Conservation (phyloP, 2,113 vertebrate species). For the Phainopepla nitens region DNA sequence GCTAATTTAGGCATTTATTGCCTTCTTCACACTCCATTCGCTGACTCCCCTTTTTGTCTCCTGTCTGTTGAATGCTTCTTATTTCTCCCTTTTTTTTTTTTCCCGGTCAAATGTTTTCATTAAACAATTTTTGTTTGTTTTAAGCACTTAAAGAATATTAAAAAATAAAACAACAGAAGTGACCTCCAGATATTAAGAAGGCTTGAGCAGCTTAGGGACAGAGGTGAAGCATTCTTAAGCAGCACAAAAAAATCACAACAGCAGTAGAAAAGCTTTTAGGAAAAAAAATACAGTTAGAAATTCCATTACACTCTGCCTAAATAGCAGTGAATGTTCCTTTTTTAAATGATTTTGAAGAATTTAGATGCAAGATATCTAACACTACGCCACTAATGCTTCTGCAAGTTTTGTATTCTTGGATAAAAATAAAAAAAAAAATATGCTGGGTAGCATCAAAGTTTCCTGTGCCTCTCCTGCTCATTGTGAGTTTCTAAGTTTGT, state of each 20-base stretch:
- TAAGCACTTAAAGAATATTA: not conserved
- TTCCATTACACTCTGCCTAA: not conserved
- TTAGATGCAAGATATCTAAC: not conserved
- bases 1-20: not conserved
- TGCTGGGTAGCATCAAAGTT: not conserved
- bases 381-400: fast-evolving
- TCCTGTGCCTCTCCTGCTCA: not conserved
- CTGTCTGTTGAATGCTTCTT: not conserved
- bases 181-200: not conserved
- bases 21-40: not conserved
- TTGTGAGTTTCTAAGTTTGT: not conserved
- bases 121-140: not conserved
- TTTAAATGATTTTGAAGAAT: not conserved
- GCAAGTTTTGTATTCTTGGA: not conserved
- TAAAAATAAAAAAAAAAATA: not conserved
- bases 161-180: not conserved
- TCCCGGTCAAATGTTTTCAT: not conserved
- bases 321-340: not conserved
- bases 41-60: not conserved
- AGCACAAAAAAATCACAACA: not conserved
- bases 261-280: not conserved
- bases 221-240: not conserved
- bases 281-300: not conserved
- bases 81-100: not conserved
- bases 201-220: not conserved